These are phyloP conservation scores for Hydraecia micacea DNA, from an alignment of 2,888 invertebrate species.

Conservation along the genomic window DNA sequence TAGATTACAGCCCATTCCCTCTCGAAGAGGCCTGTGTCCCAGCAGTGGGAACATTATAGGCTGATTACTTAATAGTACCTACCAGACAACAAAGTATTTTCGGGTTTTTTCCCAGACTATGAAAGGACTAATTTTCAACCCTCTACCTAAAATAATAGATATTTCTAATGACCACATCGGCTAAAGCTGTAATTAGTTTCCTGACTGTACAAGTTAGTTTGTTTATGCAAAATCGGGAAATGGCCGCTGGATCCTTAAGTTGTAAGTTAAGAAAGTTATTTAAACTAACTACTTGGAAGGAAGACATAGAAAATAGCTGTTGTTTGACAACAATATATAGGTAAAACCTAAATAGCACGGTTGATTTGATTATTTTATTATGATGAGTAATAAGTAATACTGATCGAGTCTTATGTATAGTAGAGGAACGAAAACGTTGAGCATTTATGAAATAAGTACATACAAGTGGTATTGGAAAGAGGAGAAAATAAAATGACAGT, in stretches of 20 bases:
- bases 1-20: background rate
- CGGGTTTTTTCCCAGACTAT: slow-evolving; percentile 5
- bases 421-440: background rate
- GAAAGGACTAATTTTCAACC: background rate
- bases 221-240: slow-evolving; percentile 44
- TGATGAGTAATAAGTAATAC: background rate
- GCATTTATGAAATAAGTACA: background rate
- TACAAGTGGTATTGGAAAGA: background rate
- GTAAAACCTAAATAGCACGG: too few relatives aligned
- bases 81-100: background rate
- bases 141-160: slow-evolving; percentile 6
- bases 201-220: slow-evolving; percentile 49
- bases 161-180: slow-evolving; percentile 19
- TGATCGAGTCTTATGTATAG: background rate
- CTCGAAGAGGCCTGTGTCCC: background rate
- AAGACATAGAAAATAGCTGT: slow-evolving; percentile 43
- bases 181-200: slow-evolving; percentile 51
- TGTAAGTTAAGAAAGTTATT: slow-evolving; percentile 34
- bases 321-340: slow-evolving; percentile 34
- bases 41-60: too few relatives aligned
- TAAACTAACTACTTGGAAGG: slow-evolving; percentile 41
- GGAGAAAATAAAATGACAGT: background rate
- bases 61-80: background rate
- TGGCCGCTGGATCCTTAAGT: slow-evolving; percentile 43
- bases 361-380: background rate